Evolutionary conservation across 2,113 vertebrate genomes (phyloP), one percentile per base, ranked within the genome.

Genomic region (Caretta caretta): DNA sequence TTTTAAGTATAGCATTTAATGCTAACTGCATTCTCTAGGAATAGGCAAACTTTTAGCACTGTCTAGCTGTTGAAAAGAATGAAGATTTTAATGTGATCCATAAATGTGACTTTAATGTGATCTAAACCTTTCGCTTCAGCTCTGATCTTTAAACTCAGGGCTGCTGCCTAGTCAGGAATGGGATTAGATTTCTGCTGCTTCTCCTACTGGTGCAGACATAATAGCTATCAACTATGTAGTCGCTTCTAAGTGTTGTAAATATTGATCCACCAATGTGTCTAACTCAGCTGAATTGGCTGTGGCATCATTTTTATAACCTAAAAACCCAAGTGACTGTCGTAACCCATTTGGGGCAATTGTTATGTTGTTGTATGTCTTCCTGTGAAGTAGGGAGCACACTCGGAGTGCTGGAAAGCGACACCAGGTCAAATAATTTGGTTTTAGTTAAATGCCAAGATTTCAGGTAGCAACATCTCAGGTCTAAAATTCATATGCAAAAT

Each of bases 121-220:
- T 97, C 96, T 94, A 84, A 94, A 92, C 49, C 94, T 97, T 97
- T 96, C 84, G 83, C 95, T 96, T 97, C 91, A 75, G 92, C 96
- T 96, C 95, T 97, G 96, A 94, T 96, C 88, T 14, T 94, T 94
- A 91, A 96, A 95, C 91, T 82, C 54, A 1, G 94, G 54, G 50
- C 75, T 95, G 92, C 89, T 90, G 90, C 93, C 86, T 4, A 88
- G 89, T 82, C 92, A 89, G 86, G 89, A 97, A 95, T n/a, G 88
- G 59, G 76, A 78, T 9, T 95, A 86, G 90, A 88, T 91, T 97
- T 96, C 94, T 96, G 93, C 93, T 92, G 94, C 91, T 5, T 22
- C 87, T 76, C 59, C 90, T 90, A 86, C 1, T 50, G 90, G 86
- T 91, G 94, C 80, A 87, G 89, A 89, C 50, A 27, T 38, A 49